Evolutionary conservation across 2,888 invertebrate species (phyloP).

Genomic region (Cremastinae sp.): DNA sequence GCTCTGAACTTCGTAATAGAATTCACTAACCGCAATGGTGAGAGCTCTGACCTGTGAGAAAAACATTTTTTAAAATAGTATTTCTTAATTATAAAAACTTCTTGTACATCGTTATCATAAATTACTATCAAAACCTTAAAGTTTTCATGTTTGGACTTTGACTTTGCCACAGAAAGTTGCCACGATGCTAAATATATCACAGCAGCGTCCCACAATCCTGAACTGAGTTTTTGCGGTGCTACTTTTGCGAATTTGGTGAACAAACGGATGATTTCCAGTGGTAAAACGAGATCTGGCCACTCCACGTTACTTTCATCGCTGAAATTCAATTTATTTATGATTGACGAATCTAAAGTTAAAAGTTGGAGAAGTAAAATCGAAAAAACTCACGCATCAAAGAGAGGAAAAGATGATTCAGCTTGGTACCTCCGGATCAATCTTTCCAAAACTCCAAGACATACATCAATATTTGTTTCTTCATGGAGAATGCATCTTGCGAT

Average conservation of each 20-base stretch:
- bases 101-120: neutral
- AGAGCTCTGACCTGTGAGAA: conserved; percentile 73
- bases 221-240: conserved; percentile 72
- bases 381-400: conserved; percentile 67
- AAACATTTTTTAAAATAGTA: too few species aligned
- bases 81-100: neutral
- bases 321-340: neutral
- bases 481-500: conserved; percentile 65
- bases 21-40: conserved; percentile 81
- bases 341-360: neutral
- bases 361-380: neutral
- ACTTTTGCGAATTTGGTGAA: conserved; percentile 67
- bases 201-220: conserved; percentile 88
- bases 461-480: conserved; percentile 46
- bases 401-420: conserved; percentile 63
- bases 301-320: conserved; percentile 68
- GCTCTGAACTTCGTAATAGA: conserved; percentile 81
- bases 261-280: conserved; percentile 73
- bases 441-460: conserved; percentile 64
- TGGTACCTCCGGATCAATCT: conserved; percentile 67
- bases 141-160: conserved; percentile 77
- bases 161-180: conserved; percentile 82
- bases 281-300: conserved; percentile 69
- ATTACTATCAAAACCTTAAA: conserved; percentile 81
- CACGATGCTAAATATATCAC: conserved; percentile 87